These are phyloP conservation scores for Linnaemya tessellans DNA, from an alignment of 2,888 invertebrate species.

Conservation along the genomic window DNA sequence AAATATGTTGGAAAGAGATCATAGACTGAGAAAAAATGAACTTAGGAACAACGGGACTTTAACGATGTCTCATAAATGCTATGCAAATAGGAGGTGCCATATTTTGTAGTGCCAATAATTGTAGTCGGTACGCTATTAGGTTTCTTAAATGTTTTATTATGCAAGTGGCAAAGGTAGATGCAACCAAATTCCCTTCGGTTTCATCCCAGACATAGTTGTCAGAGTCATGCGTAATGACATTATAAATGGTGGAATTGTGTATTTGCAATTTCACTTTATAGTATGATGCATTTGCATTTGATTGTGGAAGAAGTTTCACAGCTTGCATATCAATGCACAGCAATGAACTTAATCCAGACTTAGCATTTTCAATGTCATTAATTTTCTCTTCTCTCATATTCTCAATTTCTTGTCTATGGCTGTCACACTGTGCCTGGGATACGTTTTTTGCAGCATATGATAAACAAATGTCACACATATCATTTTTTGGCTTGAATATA, in stretches of 20 bases:
- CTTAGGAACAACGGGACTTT: not conserved
- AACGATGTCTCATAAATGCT: too few species aligned
- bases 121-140: too few species aligned
- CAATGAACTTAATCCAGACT: too few species aligned
- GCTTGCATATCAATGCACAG: constrained; percentile 30
- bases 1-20: not conserved
- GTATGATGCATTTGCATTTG: constrained; percentile 28
- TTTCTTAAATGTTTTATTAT: constrained; percentile 19
- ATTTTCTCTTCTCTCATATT: too few species aligned
- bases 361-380: too few species aligned
- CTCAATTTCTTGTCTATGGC: too few species aligned
- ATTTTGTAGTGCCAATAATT: too few species aligned
- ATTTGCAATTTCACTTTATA: constrained; percentile 23
- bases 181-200: constrained; percentile 39
- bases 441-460: too few species aligned
- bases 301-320: constrained; percentile 14
- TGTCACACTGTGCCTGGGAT: too few species aligned
- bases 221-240: constrained; percentile 30
- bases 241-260: constrained; percentile 49
- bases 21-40: not conserved
- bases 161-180: constrained; percentile 29
- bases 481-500: constrained; percentile 35
- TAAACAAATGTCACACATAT: constrained; percentile 19
- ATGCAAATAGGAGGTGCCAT: too few species aligned
- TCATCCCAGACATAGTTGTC: constrained; percentile 49